These are phyloP conservation scores for Ophion costatus DNA, from an alignment of 2,888 invertebrate genomes.

Conservation along the genomic window DNA sequence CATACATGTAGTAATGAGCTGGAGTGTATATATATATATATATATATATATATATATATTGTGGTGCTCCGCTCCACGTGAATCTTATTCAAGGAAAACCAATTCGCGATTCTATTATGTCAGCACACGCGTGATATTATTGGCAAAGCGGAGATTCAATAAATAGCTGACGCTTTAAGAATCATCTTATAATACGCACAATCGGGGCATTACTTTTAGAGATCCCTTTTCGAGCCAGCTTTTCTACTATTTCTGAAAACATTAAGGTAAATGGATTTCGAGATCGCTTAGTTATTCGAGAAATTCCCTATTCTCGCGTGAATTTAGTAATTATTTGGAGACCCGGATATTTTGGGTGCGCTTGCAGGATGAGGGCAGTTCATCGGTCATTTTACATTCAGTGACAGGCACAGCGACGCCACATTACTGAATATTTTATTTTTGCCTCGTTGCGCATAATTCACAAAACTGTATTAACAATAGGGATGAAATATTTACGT, in stretches of 20 bases:
- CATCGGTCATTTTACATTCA: not conserved
- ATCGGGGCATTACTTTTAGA: not conserved
- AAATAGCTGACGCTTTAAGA: slow-evolving; percentile 18
- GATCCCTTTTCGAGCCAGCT: not conserved
- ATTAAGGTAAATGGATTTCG: not conserved
- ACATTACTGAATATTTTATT: not conserved
- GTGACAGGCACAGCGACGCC: not conserved
- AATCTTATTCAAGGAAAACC: slow-evolving; percentile 31
- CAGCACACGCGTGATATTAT: slow-evolving; percentile 14
- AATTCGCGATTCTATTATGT: slow-evolving; percentile 53
- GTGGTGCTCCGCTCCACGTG: not conserved
- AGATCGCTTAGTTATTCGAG: not conserved
- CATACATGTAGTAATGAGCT: slow-evolving; percentile 5
- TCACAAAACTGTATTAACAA: not conserved
- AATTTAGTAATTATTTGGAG: not conserved
- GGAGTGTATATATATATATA: not conserved
- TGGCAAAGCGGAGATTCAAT: slow-evolving; percentile 24
- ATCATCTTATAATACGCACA: slow-evolving; percentile 8
- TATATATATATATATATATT: not conserved
- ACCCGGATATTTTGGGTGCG: not conserved
- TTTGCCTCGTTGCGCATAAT: not conserved
- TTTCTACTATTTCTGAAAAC: not conserved
- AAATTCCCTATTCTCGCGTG: not conserved
- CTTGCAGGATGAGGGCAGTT: not conserved
- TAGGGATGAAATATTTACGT: not conserved